Percentiles rank a stretch among this genome's conserved stretches.
These are phyloP conservation scores for Menidia beryllina DNA, from an alignment of 2,113 vertebrate species.

Conservation along the genomic window DNA sequence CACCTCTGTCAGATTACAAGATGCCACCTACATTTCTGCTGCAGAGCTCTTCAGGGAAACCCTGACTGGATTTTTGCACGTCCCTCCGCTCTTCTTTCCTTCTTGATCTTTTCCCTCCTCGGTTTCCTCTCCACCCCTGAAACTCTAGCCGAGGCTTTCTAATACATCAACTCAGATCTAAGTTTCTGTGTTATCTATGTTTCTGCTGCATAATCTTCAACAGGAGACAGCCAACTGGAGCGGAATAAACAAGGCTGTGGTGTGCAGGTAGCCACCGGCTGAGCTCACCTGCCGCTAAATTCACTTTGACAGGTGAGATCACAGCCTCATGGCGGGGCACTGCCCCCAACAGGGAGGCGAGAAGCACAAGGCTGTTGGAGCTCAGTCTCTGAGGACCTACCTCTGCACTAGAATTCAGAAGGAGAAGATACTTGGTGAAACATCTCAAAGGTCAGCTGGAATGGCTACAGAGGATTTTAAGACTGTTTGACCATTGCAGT, in stretches of 20 bases:
- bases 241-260: slow-evolving; percentile 65
- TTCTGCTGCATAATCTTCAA: slow-evolving; percentile 54
- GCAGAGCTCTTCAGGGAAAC: slow-evolving; percentile 39
- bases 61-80: slow-evolving; percentile 14
- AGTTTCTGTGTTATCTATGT: slow-evolving; percentile 31
- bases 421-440: slow-evolving; percentile 28
- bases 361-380: slow-evolving; percentile 41
- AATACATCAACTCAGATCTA: slow-evolving; percentile 10
- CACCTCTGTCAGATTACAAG: slow-evolving; percentile 61
- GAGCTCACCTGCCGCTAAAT: slow-evolving; percentile 77
- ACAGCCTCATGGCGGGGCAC: slow-evolving; percentile 50
- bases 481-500: background rate
- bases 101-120: background rate
- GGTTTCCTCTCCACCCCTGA: background rate
- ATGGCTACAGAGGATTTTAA: background rate
- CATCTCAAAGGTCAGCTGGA: slow-evolving; percentile 8
- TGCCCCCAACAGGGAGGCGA: slow-evolving; percentile 51
- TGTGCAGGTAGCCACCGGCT: slow-evolving; percentile 67
- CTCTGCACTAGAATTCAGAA: slow-evolving; percentile 15
- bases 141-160: background rate
- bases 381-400: slow-evolving; percentile 26
- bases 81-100: no score
- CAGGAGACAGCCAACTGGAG: slow-evolving; percentile 70
- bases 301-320: slow-evolving; percentile 77
- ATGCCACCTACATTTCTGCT: slow-evolving; percentile 28